Evolutionary conservation across 23 tunicate species (phyloP).

Genomic region (Botrylloides violaceus): DNA sequence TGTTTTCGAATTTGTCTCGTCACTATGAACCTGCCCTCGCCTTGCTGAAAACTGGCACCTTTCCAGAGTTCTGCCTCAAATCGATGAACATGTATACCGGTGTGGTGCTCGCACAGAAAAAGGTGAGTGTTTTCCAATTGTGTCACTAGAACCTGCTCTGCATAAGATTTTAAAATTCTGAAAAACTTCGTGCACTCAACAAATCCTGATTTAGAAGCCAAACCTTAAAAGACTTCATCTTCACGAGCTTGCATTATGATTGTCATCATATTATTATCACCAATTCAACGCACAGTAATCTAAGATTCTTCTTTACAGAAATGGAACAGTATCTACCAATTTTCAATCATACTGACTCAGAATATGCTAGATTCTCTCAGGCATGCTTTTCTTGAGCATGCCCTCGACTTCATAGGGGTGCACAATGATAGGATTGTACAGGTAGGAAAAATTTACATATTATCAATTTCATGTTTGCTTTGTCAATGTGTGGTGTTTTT

Average conservation of each 20-base stretch:
- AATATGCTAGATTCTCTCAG: slow-evolving; percentile 51
- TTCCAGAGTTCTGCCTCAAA: slow-evolving; percentile 44
- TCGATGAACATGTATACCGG: slow-evolving; percentile 22
- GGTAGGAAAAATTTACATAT: slow-evolving; percentile 40
- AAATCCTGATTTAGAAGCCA: too few species aligned
- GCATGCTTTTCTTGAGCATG: slow-evolving; percentile 64
- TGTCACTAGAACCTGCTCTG: background rate
- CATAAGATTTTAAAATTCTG: background rate
- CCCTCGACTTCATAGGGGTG: slow-evolving; percentile 82
- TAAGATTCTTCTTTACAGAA: too few species aligned
- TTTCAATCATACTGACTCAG: slow-evolving; percentile 27
- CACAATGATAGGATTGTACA: slow-evolving; percentile 59
- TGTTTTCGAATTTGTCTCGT: slow-evolving; percentile 19
- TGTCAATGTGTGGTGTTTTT: too few species aligned
- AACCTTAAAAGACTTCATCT: too few species aligned
- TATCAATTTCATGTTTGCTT: too few species aligned
- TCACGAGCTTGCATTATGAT: too few species aligned
- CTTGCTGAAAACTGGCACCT: slow-evolving; percentile 28
- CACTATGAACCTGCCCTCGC: slow-evolving; percentile 28
- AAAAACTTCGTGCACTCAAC: background rate
- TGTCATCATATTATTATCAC: too few species aligned
- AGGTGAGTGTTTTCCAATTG: slow-evolving; percentile 1
- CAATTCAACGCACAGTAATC: too few species aligned
- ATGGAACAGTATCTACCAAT: slow-evolving; percentile 73
- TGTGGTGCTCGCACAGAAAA: slow-evolving; percentile 16